A percentile compares a stretch with the other conserved stretches of the same genome.
These are phyloP conservation scores for Andrena bicolor DNA, from an alignment of 2,888 invertebrate genomes.

Conservation along the genomic window DNA sequence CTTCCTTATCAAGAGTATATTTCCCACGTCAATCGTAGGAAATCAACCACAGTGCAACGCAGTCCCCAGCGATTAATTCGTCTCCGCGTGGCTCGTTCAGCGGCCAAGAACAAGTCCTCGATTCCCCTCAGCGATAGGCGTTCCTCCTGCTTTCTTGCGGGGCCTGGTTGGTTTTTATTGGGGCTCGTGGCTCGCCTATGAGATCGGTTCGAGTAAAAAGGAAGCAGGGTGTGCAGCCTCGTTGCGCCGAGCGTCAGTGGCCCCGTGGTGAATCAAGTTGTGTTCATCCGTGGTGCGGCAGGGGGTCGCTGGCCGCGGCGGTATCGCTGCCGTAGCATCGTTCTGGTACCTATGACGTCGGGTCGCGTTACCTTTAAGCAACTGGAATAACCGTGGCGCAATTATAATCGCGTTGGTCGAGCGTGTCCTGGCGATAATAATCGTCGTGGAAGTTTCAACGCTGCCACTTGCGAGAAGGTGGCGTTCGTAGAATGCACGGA, in stretches of 20 bases:
- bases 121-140: constrained; percentile 66
- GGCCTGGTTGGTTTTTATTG: constrained; percentile 65
- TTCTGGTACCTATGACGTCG: constrained; percentile 73
- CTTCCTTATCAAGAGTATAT: background rate
- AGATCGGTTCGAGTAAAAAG: constrained; percentile 65
- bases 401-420: constrained; percentile 82
- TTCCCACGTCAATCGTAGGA: background rate
- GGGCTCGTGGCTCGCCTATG: constrained; percentile 61
- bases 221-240: constrained; percentile 43
- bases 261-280: constrained; percentile 78
- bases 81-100: constrained; percentile 20
- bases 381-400: constrained; percentile 80
- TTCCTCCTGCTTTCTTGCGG: constrained; percentile 67
- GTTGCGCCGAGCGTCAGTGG: constrained; percentile 52
- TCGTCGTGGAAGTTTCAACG: constrained; percentile 19
- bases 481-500: constrained; percentile 3
- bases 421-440: constrained; percentile 61
- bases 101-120: constrained; percentile 24
- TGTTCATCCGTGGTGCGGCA: constrained; percentile 74
- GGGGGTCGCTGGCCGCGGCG: constrained; percentile 80
- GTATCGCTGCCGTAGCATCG: constrained; percentile 78
- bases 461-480: constrained; percentile 11
- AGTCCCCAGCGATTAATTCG: constrained; percentile 39
- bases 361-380: constrained; percentile 66
- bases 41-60: background rate